Conservation (phyloP, 2,888 invertebrate species). For the Diplazon laetatorius region DNA sequence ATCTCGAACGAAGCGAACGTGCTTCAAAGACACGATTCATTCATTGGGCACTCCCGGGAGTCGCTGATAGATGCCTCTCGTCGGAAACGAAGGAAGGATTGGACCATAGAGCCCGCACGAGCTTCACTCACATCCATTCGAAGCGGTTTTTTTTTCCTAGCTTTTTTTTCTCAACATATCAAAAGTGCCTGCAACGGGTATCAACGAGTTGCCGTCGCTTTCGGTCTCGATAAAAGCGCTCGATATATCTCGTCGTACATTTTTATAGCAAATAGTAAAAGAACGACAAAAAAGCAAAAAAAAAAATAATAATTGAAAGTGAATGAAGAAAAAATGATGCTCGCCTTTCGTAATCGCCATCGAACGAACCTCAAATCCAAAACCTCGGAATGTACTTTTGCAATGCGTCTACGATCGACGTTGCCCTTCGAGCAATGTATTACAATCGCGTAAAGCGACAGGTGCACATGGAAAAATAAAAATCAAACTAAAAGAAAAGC, state of each 20-base stretch:
- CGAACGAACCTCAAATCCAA: conserved; percentile 40
- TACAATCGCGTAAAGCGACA: no score
- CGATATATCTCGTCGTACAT: conserved; percentile 8
- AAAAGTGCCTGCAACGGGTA: conserved; percentile 30
- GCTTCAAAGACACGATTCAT: conserved; percentile 40
- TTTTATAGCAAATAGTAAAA: conserved; percentile 3
- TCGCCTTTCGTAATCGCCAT: conserved; percentile 57
- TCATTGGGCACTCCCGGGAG: conserved; percentile 41
- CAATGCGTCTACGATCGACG: conserved; percentile 68
- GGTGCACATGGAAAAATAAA: no score
- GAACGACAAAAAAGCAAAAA: conserved; percentile 14
- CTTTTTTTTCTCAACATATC: not conserved
- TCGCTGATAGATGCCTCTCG: conserved; percentile 45
- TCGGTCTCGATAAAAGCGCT: conserved; percentile 39
- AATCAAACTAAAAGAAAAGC: no score
- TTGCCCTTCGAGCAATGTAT: conserved; percentile 56
- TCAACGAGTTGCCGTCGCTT: conserved; percentile 26
- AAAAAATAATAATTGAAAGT: no score
- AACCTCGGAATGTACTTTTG: conserved; percentile 65
- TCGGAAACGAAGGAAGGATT: conserved; percentile 33
- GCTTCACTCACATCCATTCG: conserved; percentile 43
- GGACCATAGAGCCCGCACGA: conserved; percentile 18
- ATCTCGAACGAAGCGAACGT: conserved; percentile 23
- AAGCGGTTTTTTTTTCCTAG: not conserved
- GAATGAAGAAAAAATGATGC: conserved; percentile 24